Evolutionary conservation across 2,113 vertebrate genomes (phyloP).

Genomic region (Mobula birostris): DNA sequence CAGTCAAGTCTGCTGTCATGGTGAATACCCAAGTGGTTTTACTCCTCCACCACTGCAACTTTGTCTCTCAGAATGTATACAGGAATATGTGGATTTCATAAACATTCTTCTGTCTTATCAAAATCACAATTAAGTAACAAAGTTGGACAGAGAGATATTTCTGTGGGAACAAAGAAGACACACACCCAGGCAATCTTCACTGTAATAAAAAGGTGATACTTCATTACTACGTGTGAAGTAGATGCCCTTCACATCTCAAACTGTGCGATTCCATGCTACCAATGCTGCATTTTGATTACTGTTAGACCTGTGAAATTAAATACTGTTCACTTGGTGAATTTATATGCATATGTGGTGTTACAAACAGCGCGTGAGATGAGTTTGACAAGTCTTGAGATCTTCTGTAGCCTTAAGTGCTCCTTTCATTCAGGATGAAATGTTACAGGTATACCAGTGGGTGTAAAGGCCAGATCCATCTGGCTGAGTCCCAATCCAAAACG

Average conservation of each 20-base stretch:
- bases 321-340: not conserved
- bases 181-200: not conserved
- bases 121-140: not conserved
- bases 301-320: not conserved
- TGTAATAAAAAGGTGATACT: not conserved
- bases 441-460: not conserved
- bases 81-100: not conserved
- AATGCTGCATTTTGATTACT: conserved; percentile 11
- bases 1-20: too few relatives aligned
- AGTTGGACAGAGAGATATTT: not conserved
- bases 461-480: not conserved
- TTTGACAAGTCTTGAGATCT: not conserved
- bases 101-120: not conserved
- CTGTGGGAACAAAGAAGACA: not conserved
- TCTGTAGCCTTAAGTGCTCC: not conserved
- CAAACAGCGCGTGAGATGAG: not conserved
- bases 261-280: not conserved
- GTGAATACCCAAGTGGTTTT: too few relatives aligned
- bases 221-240: not conserved
- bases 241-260: not conserved
- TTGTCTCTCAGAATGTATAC: too few relatives aligned
- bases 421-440: not conserved
- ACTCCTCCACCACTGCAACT: too few relatives aligned
- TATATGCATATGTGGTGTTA: not conserved
- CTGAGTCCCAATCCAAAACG: not conserved